Evolutionary conservation across 2,888 invertebrate genomes (phyloP).

Genomic region (Agrochola litura): DNA sequence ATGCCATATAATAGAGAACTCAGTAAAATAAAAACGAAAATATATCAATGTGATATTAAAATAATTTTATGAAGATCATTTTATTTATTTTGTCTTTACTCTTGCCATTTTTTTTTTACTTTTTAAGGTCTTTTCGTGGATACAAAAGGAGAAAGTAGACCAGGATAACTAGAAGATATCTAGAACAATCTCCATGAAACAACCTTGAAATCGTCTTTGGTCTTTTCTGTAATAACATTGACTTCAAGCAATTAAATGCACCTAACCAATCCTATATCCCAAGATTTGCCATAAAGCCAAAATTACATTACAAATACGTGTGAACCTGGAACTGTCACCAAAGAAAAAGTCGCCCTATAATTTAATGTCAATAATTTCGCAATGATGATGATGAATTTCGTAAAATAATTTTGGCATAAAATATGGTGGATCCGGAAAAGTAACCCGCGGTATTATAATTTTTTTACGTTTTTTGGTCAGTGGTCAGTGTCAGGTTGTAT

Average conservation of each 20-base stretch:
- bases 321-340: background rate
- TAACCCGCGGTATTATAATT: too few species aligned
- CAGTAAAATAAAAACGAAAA: slow-evolving; percentile 61
- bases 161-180: too few species aligned
- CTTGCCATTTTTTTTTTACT: background rate
- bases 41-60: slow-evolving; percentile 71
- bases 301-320: background rate
- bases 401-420: background rate
- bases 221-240: background rate
- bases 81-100: slow-evolving; percentile 36
- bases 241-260: background rate
- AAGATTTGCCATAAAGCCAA: background rate
- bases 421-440: too few species aligned
- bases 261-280: background rate
- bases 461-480: too few species aligned
- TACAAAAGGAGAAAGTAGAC: too few species aligned
- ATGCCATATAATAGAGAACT: slow-evolving; percentile 62
- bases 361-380: background rate
- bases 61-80: slow-evolving; percentile 46
- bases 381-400: background rate
- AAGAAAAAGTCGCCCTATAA: background rate
- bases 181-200: too few species aligned
- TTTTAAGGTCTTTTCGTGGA: too few species aligned
- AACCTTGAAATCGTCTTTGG: background rate
- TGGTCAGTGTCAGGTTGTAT: too few species aligned